Evolutionary conservation across 1,140 invertebrate genomes (phyloP), one percentile per base, ranked within the genome.

Genomic region (Zaprionus africanus): DNA sequence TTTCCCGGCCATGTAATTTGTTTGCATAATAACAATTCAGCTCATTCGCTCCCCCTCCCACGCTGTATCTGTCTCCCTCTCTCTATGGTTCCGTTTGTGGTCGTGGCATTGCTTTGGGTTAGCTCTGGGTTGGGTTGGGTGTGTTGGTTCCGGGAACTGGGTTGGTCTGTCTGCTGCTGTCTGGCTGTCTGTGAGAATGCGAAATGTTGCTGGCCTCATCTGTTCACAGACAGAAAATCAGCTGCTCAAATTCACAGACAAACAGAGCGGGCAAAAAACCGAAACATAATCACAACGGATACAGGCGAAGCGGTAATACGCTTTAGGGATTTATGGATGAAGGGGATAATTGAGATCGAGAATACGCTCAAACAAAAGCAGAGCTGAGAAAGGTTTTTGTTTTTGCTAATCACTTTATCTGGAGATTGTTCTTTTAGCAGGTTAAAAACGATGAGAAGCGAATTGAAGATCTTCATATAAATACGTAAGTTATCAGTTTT

Each of bases 1-100:
- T 15, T 22, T 71, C 57, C 60, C 62, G 73, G 70, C 79, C 75
- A 86, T 79, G 83, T 88, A 90, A 88, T 88, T 88, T 88, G 85
- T 85, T 88, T 88, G 84, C 84, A 85, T 88, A 88, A 88, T 88
- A 88, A 90, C 84, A 90, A 86, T 88, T 90, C 76, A 61, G 76
- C 63, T 73, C 56, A 31, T 77, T 73, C 12, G 46, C 46, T 31
- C 26, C 54, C 60, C 19, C 1, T 24, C 19, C n/a, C 36, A 9
- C 36, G 36, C 4, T 46, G 41, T n/a, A 46, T 17, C 41, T 46
- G n/a, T 67, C 46, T 12, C 46, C 24, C 4, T 13, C 38, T 41
- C 13, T 41, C 5, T n/a, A 12, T 51, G 46, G 46, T 51, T 19
- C 46, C 46, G 12, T 51, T 79, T 82, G 74, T 71, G 73, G 51